A percentile compares a stretch with the other conserved stretches of the same genome.
Conservation (phyloP, 35 echinoderm and acorn worm species). For the Holothuria glaberrima region DNA sequence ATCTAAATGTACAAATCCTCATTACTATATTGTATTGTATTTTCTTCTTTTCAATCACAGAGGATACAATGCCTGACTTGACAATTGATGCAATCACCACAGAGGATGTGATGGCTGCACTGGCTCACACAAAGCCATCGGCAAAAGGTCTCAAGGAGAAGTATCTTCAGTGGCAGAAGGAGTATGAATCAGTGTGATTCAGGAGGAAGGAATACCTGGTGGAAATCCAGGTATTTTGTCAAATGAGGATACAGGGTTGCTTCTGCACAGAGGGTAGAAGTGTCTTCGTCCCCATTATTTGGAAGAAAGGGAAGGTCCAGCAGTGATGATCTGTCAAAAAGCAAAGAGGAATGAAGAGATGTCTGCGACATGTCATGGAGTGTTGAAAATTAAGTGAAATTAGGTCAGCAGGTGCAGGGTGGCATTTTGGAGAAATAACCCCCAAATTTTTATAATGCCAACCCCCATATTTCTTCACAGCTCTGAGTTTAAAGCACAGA, state of each 20-base stretch:
- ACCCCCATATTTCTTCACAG: no score
- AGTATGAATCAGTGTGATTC: slow-evolving; percentile 90
- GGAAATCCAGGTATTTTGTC: no score
- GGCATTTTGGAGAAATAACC: no score
- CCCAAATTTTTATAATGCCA: no score
- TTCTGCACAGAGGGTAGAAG: not conserved
- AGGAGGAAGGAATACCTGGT: not conserved
- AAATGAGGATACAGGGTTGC: no score
- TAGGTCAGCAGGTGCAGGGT: no score
- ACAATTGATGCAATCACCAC: slow-evolving; percentile 88
- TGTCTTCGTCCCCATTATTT: not conserved
- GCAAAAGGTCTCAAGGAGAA: slow-evolving; percentile 88
- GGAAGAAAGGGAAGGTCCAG: not conserved
- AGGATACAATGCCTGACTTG: slow-evolving; percentile 89
- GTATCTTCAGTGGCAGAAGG: slow-evolving; percentile 95
- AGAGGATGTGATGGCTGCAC: slow-evolving; percentile 79
- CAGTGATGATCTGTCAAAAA: not conserved
- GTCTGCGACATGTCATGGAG: no score
- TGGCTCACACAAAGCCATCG: slow-evolving; percentile 96
- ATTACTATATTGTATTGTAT: slow-evolving; percentile 5
- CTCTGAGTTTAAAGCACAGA: no score
- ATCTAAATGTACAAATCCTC: not conserved
- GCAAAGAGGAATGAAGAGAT: no score
- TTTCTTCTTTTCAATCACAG: slow-evolving; percentile 32
- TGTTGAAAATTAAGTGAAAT: no score